A percentile compares a stretch with the other conserved stretches of the same genome.
Conservation (phyloP, 2,888 invertebrate species). For the Habroteleia sp. region DNA sequence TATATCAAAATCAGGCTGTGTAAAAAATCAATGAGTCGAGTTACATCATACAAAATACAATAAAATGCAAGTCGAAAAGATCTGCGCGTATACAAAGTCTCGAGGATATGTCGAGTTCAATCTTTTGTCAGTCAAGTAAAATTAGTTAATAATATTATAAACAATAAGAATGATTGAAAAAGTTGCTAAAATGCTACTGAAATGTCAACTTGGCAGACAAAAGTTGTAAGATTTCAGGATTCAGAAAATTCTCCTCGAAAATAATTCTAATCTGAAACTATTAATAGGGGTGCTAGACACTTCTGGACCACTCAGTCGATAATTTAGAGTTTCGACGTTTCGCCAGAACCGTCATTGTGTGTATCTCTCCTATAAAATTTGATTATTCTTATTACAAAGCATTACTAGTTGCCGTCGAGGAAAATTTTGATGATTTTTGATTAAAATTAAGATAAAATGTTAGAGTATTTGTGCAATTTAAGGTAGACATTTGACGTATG, state of each 20-base stretch:
- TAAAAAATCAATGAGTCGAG: conserved; percentile 15
- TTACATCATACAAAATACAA: conserved; percentile 48
- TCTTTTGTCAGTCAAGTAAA: conserved; percentile 26
- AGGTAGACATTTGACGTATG: background rate
- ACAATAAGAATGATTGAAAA: background rate
- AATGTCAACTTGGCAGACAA: conserved; percentile 18
- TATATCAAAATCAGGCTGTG: conserved; percentile 22
- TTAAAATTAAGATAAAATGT: conserved; percentile 9
- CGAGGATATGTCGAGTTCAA: conserved; percentile 23
- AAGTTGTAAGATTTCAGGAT: conserved; percentile 19
- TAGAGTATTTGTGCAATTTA: conserved; percentile 22
- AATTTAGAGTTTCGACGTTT: too few relatives aligned
- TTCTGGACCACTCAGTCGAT: too few relatives aligned
- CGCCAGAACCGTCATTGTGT: too few relatives aligned
- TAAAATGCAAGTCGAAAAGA: conserved; percentile 40
- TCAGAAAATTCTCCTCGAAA: background rate
- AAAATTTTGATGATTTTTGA: conserved; percentile 4
- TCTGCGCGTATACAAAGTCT: conserved; percentile 44
- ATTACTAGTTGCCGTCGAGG: conserved; percentile 10
- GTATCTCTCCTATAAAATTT: too few relatives aligned
- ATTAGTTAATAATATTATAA: background rate
- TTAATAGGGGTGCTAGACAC: too few relatives aligned
- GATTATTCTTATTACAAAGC: too few relatives aligned
- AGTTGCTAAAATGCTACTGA: background rate
- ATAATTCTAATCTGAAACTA: background rate